Conservation (phyloP, 2,797 vertebrate species). For the Gouania willdenowi region DNA sequence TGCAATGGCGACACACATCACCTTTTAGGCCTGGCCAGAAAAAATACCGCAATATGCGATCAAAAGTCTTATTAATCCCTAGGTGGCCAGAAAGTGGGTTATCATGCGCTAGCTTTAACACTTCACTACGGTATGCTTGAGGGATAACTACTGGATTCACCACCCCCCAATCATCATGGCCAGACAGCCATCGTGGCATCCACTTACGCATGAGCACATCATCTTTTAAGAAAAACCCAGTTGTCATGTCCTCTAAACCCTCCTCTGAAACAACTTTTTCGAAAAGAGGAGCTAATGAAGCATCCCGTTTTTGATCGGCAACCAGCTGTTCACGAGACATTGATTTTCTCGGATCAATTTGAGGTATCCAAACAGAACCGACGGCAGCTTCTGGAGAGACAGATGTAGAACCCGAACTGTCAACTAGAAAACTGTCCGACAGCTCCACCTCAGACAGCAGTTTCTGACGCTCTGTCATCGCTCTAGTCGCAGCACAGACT, state of each 20-base stretch:
- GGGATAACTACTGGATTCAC: background rate
- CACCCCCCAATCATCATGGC: background rate
- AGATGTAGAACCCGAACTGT: too few species aligned
- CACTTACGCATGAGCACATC: background rate
- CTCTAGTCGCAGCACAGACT: too few species aligned
- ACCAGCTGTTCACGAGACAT: background rate
- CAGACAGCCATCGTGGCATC: background rate
- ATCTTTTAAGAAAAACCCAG: background rate
- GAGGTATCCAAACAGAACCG: too few species aligned
- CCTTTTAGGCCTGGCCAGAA: conserved; percentile 7
- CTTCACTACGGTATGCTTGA: accelerated
- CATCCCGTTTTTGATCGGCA: background rate
- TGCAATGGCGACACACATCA: background rate
- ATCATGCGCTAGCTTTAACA: background rate
- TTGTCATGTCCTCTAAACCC: background rate
- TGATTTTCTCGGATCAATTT: background rate
- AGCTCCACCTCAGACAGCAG: background rate
- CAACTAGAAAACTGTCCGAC: too few species aligned
- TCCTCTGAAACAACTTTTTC: background rate
- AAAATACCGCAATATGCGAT: background rate
- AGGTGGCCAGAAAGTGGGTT: background rate
- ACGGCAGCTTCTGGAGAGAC: too few species aligned
- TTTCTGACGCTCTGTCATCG: background rate
- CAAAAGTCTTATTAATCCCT: conserved; percentile 1
- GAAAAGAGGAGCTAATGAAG: background rate